Percentiles rank a stretch among this genome's conserved stretches.
Evolutionary conservation across 2,113 vertebrate species (phyloP).

Genomic region (Oryzias woworae): DNA sequence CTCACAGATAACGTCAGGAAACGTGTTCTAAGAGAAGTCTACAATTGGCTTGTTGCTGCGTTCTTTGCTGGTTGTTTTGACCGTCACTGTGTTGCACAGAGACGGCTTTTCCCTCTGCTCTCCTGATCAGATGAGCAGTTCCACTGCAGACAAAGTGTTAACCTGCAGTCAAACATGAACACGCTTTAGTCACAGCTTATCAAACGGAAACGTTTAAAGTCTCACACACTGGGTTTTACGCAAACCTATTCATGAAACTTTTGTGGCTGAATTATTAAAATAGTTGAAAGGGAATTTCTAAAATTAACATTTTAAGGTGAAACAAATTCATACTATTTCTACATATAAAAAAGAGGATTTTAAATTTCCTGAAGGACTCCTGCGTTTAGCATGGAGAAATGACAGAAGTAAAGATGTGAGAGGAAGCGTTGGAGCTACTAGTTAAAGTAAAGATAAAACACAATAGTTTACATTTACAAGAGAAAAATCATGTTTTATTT

Average conservation of each 20-base stretch:
- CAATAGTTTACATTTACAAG: no score
- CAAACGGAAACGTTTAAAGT: no score
- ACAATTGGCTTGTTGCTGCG: not conserved
- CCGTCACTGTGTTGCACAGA: not conserved
- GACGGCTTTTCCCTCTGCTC: slow-evolving; percentile 1
- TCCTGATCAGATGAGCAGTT: not conserved
- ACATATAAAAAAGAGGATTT: not conserved
- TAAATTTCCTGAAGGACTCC: not conserved
- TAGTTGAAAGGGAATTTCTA: not conserved
- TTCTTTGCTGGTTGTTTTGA: not conserved
- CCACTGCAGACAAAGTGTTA: not conserved
- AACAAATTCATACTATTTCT: not conserved
- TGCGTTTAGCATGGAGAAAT: no score
- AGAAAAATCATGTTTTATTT: no score
- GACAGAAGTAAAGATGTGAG: no score
- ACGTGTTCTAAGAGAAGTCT: no score
- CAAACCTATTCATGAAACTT: not conserved
- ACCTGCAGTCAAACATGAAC: not conserved
- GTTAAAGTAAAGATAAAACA: no score
- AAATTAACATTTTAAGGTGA: not conserved
- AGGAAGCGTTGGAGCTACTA: no score
- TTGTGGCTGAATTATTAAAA: not conserved
- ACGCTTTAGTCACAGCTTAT: no score
- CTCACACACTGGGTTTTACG: no score
- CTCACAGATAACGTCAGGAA: no score